phyloP scores from a whole-genome alignment of 2,888 invertebrate species.

The Operophtera brumata region DNA sequence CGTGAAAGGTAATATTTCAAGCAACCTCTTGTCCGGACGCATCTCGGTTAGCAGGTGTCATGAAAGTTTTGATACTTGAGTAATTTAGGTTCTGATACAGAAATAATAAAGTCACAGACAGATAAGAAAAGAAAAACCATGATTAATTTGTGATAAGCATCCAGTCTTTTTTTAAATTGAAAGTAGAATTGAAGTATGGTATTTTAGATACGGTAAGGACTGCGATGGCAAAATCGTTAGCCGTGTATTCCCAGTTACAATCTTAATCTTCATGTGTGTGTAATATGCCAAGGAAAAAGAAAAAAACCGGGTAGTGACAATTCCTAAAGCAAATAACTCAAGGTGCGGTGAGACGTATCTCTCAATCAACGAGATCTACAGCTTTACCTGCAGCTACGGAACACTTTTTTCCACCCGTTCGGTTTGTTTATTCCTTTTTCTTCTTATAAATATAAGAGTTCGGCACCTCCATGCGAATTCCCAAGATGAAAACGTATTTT shows the following conservation, averaged over 20 bases:
- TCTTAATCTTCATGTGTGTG: not conserved
- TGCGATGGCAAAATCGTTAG: not conserved
- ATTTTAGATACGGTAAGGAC: no score
- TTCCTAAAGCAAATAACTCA: constrained; percentile 76
- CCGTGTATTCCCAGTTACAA: not conserved
- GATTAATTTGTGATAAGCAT: no score
- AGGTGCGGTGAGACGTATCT: constrained; percentile 67
- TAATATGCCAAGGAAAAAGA: constrained; percentile 49
- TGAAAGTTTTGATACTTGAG: constrained; percentile 43
- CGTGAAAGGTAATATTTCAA: constrained; percentile 63
- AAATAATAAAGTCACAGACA: not conserved
- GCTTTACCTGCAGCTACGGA: constrained; percentile 51
- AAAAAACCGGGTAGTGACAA: constrained; percentile 62
- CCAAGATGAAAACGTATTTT: constrained; percentile 77
- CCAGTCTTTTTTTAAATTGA: no score
- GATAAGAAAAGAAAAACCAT: no score
- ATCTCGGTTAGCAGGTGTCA: constrained; percentile 40
- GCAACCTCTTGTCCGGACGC: constrained; percentile 53
- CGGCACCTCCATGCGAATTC: constrained; percentile 72
- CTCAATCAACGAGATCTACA: constrained; percentile 76
- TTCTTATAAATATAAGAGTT: constrained; percentile 76
- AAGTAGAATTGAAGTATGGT: no score
- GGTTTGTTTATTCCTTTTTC: constrained; percentile 74
- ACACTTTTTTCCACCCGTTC: constrained; percentile 62
- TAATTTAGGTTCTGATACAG: constrained; percentile 25